Evolutionary conservation across 2,888 invertebrate species (phyloP), one percentile per base, ranked within the genome.

Genomic region (Drosophila buzzatii): DNA sequence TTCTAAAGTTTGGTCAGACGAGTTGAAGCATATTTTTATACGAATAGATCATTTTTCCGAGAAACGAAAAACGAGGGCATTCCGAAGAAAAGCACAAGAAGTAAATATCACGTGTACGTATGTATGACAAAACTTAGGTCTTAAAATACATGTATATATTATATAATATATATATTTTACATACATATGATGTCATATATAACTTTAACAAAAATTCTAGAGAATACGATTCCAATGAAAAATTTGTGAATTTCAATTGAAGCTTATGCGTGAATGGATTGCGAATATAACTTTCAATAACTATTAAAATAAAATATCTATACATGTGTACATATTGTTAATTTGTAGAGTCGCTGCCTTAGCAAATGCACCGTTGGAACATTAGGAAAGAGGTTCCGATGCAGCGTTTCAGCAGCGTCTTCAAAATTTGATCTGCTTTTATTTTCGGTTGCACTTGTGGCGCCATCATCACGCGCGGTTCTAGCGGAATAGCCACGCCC

Each of bases 351-450:
- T 82, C 73, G 63, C 86, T 87, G 91, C 85, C 89, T 90, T 77
- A 95, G 95, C 96, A 71, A 72, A 80, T 95, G 92, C 94, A 94
- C 94, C 94, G 94, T 94, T 81, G 66, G 94, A 94, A 96, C 96
- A 96, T 96, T 96, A 95, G 93, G 95, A 96, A 96, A 96, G 96
- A 94, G 96, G 96, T 95, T 95, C 95, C 95, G 92, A 94, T 93
- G 94, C 94, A 96, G 96, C 96, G 95, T 95, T 95, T 94, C 69
- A 81, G 93, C 94, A 93, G 93, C 94, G 93, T 93, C 93, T 90
- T 91, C 60, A 14, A 9, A 10, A 31, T 58, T 83, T 79, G 53
- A 70, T 96, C 94, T 96, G 88, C 96, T 95, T 96, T 95, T 95
- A 95, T 95, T 91, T 47, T 94, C 94, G 94, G 94, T 94, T 93